phyloP scores from a whole-genome alignment of 1,140 invertebrate species.

The Protaetia brevitarsis region DNA sequence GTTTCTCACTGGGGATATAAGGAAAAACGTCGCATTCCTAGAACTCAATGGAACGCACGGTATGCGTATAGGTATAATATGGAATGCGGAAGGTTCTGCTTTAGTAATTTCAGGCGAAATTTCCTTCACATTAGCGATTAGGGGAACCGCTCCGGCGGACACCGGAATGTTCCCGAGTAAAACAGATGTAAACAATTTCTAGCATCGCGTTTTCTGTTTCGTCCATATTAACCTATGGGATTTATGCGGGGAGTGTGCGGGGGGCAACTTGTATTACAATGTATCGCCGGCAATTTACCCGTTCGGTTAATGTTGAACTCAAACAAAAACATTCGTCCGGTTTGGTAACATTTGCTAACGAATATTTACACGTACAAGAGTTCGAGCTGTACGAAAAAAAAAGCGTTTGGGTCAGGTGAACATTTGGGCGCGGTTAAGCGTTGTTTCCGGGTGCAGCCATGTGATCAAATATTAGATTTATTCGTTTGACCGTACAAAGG shows the following conservation, averaged over 20 bases:
- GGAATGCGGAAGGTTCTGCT: not conserved
- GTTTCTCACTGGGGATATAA: not conserved
- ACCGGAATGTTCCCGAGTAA: not conserved
- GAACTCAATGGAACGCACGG: not conserved
- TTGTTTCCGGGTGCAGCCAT: not conserved
- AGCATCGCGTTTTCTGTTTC: not conserved
- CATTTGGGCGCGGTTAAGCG: not conserved
- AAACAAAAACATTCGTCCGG: not conserved
- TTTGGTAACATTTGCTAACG: not conserved
- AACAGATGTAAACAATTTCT: not conserved
- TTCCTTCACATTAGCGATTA: not conserved
- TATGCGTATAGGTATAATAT: not conserved
- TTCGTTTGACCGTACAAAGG: not conserved
- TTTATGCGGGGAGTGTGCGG: not conserved
- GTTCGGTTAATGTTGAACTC: not conserved
- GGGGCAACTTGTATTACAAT: too few species aligned
- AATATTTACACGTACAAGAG: not conserved
- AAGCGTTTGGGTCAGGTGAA: not conserved
- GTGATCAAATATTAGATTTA: not conserved
- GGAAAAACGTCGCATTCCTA: not conserved
- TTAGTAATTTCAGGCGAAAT: not conserved
- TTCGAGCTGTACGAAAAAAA: not conserved
- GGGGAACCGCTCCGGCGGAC: not conserved
- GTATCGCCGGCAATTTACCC: not conserved
- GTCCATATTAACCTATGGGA: not conserved